Evolutionary conservation across 2,797 vertebrate species (phyloP).

Genomic region (Siniperca scherzeri): DNA sequence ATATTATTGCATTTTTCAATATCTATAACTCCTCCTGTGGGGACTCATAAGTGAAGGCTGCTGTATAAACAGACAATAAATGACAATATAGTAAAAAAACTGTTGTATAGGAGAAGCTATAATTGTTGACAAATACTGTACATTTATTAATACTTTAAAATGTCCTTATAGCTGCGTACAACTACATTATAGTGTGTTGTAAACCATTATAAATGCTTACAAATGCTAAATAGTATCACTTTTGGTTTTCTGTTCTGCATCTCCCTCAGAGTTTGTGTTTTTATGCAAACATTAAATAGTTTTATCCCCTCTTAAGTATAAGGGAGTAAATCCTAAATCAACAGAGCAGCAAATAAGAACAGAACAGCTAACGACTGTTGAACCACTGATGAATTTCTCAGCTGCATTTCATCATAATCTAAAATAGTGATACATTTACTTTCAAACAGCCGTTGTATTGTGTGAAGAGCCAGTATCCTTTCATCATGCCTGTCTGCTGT

Average conservation of each 20-base stretch:
- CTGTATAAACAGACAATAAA: too few species aligned
- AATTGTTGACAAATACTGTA: not conserved
- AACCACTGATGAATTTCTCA: not conserved
- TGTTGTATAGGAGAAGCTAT: too few species aligned
- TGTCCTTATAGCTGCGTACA: not conserved
- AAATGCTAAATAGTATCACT: not conserved
- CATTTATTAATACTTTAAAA: not conserved
- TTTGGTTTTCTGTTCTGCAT: not conserved
- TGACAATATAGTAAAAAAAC: not conserved
- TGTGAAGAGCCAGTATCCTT: constrained; percentile 48
- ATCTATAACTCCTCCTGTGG: not conserved
- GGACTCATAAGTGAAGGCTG: not conserved
- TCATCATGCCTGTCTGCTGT: constrained; percentile 42
- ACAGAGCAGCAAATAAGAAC: not conserved
- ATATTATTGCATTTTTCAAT: not conserved
- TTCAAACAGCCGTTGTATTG: constrained; percentile 48
- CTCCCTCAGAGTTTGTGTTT: constrained; percentile 2
- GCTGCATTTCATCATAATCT: not conserved
- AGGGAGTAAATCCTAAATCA: constrained; percentile 2
- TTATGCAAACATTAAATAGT: constrained; percentile 4
- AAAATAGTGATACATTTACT: not conserved
- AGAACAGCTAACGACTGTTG: constrained; percentile 3
- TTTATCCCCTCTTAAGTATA: not conserved
- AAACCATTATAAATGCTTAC: not conserved
- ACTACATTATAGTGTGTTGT: not conserved